These are phyloP conservation scores for Hippopotamyrus pictus DNA, from an alignment of 2,797 vertebrate species.

Conservation along the genomic window DNA sequence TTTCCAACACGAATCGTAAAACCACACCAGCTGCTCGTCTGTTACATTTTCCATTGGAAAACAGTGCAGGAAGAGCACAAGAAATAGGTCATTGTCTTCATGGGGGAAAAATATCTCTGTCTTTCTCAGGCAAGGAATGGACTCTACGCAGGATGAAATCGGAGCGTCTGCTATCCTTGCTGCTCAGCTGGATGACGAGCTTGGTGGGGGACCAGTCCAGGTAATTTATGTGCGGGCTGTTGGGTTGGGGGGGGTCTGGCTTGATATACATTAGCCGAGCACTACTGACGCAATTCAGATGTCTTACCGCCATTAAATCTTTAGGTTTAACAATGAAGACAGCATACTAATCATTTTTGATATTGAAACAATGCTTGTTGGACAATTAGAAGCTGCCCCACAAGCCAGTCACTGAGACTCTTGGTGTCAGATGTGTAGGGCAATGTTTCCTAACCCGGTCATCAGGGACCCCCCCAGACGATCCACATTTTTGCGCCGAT, in stretches of 20 bases:
- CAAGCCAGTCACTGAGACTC: not conserved
- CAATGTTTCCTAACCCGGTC: not conserved
- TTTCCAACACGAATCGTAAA: not conserved
- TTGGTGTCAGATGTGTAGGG: not conserved
- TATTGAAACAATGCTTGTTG: not conserved
- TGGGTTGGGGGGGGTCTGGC: not conserved
- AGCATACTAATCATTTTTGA: not conserved
- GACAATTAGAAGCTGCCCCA: not conserved
- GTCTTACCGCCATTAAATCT: not conserved
- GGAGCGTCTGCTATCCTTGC: constrained; percentile 78
- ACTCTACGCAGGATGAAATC: constrained; percentile 87
- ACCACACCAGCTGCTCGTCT: not conserved
- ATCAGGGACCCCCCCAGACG: not conserved
- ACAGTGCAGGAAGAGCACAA: not conserved
- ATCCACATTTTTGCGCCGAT: not conserved
- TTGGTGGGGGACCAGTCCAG: constrained; percentile 88
- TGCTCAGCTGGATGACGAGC: constrained; percentile 85
- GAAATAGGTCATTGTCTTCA: not conserved
- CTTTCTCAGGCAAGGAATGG: constrained; percentile 75
- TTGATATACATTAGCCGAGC: not conserved
- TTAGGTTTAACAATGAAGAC: not conserved
- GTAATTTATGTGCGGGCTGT: constrained; percentile 51
- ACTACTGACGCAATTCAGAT: not conserved
- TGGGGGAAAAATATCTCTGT: not conserved
- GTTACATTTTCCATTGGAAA: not conserved